Evolutionary conservation across 2,888 invertebrate species (phyloP).

Genomic region (Coelopa pilipes): DNA sequence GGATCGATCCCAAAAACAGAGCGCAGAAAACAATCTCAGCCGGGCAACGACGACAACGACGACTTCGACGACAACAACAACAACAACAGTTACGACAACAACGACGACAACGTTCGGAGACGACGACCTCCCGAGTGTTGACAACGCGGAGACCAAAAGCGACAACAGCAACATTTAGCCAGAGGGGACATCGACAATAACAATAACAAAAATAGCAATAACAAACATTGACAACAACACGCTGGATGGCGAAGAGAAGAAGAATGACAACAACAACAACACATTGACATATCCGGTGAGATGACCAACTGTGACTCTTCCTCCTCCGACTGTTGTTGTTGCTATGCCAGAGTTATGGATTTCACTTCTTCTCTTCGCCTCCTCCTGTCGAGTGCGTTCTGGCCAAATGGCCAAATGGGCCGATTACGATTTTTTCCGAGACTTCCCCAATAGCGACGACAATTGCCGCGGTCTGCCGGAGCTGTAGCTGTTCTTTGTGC

Average conservation of each 20-base stretch:
- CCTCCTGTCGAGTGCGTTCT: no score
- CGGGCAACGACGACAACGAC: background rate
- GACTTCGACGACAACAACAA: background rate
- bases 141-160: slow-evolving; percentile 12
- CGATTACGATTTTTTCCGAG: no score
- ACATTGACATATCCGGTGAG: slow-evolving; percentile 31
- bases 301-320: slow-evolving; percentile 8
- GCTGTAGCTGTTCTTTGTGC: no score
- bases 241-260: no score
- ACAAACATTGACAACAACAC: background rate
- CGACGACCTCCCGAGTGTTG: slow-evolving; percentile 30
- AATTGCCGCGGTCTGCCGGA: no score
- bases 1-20: slow-evolving; percentile 12
- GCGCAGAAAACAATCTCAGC: slow-evolving; percentile 1
- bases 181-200: slow-evolving; percentile 15
- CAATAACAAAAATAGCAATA: background rate
- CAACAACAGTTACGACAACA: no score
- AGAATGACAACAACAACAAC: slow-evolving; percentile 10
- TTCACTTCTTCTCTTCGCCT: background rate
- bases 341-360: slow-evolving; percentile 26
- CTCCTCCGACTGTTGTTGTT: slow-evolving; percentile 14
- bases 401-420: no score
- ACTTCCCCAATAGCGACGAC: no score
- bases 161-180: slow-evolving; percentile 16
- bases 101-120: background rate